Base-by-base conservation (phyloP, 2,113 vertebrate genomes). In the Labeo rohita region DNA sequence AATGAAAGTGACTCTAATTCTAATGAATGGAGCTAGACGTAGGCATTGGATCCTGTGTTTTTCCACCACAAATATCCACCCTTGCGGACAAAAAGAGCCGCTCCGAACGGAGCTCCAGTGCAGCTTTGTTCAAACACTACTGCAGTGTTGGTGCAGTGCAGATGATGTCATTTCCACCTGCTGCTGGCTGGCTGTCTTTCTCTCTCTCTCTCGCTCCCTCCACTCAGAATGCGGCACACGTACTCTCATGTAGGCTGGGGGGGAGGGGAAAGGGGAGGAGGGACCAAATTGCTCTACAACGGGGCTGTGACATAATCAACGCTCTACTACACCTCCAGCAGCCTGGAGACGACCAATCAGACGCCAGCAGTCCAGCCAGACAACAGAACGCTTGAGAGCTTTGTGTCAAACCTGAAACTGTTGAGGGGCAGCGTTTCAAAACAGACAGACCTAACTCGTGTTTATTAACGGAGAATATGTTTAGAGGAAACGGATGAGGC, bases 141-240 rank as follows among this genome's bases (percentile, higher is more conserved):
- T 94, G 94, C 92, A 93, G 92, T 92, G 92, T 90, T 94, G 92
- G 93, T 95, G 94, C 94, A 94, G 92, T 94, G 93, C 89, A 91
- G 87, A 93, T 94, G 92, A 94, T 95, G 92, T 94, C 93, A 93
- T 92, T 85, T 88, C 92, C 92, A 94, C 92, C 93, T 94, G 93
- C 93, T 93, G 92, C 91, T 92, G 88, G 85, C 89, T 90, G 86
- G 78, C 89, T 80, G 86, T 85, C 83, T 80, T 87, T 80, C 78
- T 68, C 86, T 89, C 43, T 84, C 88, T 87, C 84, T 88, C 78
- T 84, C 90, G 83, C 68, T 79, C 90, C 90, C 85, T 92, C 89
- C 83, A 89, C 87, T 90, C 83, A 86, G 86, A 88, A 89, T 90
- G 92, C 89, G 89, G 91, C 87, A 85, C 87, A 91, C 87, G 89